Base-by-base conservation (phyloP, 2,113 vertebrate genomes). In the Glaucidium brasilianum region DNA sequence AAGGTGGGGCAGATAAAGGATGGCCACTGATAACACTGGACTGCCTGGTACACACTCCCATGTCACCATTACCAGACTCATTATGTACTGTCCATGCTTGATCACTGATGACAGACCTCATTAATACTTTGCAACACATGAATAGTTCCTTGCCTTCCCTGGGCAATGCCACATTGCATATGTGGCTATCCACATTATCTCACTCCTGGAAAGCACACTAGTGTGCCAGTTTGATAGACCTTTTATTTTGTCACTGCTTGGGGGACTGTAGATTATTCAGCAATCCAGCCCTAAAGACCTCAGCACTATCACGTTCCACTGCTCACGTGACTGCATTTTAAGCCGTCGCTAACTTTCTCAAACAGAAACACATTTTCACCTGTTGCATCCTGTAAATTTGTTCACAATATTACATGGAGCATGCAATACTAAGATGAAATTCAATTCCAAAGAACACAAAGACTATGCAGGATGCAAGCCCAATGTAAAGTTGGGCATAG, bases 1-100 rank as follows among this genome's bases (percentile, higher is more conserved):
- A 45, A 94, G 96, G 95, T 69, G 88, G 76, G 86, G 77, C 78
- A 94, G 82, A 84, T 83, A 83, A 87, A 88, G 59, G 74, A 85
- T 69, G 83, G 95, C 50, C 92, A 63, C 77, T 18, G 49, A 92
- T 89, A 92, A 71, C 53, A 21, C 11, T 72, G 84, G 63, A 74
- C 64, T 77, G 72, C 78, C 52, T 63, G 62, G 26, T 50, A 39
- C 63, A 78, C 43, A 3, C 83, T 82, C 66, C 78, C 71, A 37
- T 63, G 52, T 92, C 90, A 93, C 77, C 69, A 77, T 56, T 78
- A 84, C 50, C 64, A 71, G 37, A 37, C 39, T 49, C 43, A n/a
- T 71, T 84, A 67, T 1, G 1, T 45, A 35, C 53, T 32, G 53
- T 52, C 92, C 86, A 11, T 41, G 47, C 69, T 43, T 41, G 59